Conservation (phyloP, 1,140 invertebrate species). For the Atta cephalotes region DNA sequence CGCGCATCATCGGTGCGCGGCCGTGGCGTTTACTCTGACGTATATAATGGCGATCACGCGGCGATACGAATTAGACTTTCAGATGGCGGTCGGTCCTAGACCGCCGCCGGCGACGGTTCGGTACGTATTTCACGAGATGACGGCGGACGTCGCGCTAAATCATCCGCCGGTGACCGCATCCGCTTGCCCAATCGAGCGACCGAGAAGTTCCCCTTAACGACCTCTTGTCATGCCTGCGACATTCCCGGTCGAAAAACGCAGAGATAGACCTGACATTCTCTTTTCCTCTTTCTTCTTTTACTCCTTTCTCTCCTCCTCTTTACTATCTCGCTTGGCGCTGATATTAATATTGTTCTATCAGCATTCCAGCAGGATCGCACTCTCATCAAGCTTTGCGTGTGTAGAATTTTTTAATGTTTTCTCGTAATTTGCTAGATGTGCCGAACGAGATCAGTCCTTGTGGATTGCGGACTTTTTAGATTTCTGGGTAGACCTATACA, state of each 20-base stretch:
- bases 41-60: constrained; percentile 71
- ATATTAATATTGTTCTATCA: constrained; percentile 75
- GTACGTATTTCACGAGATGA: constrained; percentile 77
- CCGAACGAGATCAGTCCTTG: not conserved
- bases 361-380: constrained; percentile 65
- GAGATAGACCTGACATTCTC: constrained; percentile 13
- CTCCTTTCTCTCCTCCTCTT: not conserved
- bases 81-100: constrained; percentile 72
- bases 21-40: constrained; percentile 72
- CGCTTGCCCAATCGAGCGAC: constrained; percentile 78
- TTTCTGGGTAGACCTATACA: constrained; percentile 29
- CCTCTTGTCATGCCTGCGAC: constrained; percentile 79
- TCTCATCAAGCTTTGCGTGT: not conserved
- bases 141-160: constrained; percentile 78
- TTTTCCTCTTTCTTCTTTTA: not conserved
- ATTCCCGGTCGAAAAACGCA: constrained; percentile 74
- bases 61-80: constrained; percentile 77
- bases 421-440: constrained; percentile 54
- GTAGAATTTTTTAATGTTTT: constrained; percentile 51
- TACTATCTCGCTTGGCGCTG: constrained; percentile 40
- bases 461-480: not conserved
- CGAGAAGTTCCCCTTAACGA: constrained; percentile 74
- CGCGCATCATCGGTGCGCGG: not conserved
- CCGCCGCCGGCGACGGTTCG: constrained; percentile 54
- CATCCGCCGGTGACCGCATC: constrained; percentile 81